Evolutionary conservation across 2,888 invertebrate species (phyloP), one percentile per base, ranked within the genome.

Genomic region (Torymus aiolomorphi): DNA sequence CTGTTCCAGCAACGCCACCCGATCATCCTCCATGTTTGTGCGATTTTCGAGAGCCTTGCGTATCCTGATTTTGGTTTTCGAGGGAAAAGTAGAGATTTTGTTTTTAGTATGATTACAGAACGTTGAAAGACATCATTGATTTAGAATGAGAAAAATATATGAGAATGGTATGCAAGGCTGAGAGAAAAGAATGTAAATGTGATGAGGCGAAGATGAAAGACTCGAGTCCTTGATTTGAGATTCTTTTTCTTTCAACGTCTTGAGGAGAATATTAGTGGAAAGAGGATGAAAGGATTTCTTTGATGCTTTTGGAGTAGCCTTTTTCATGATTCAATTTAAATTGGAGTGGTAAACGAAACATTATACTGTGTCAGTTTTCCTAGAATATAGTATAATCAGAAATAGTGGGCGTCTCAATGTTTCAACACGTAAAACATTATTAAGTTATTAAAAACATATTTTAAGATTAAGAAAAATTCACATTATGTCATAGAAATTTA

Each of bases 1-100:
- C 88, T 96, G 96, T 92, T 99, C 99, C 93, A 99, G 94, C 90
- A 97, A 95, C 91, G 97, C 96, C 92, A 99, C 98, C 91, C 98
- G 95, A 92, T 99, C 99, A 91, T 99, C 99, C 93, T 99, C 99
- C 96, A 98, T 97, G 92, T 97, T 98, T 92, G 97, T 96, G 92
- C 98, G 95, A 93, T 98, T 99, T 94, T 99, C 98, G 93, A 99
- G 94, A 90, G 97, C 97, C 95, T 98, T 97, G 92, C 98, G 95
- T 94, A 97, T 97, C 94, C 97, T 97, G 92, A 90, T 76, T 70
- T 65, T 65, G 10, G 1, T 65, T 63, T 75, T 70, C 42, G 0
- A 20, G 42, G 42, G n/a, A 20, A 74, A 71, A 76, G 54, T 52
- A n/a, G n/a, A 70, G 14, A 65, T 4, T 59, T 69, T 59, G 49